Conservation (phyloP, 2,888 invertebrate genomes). For the Polietes domitor region DNA sequence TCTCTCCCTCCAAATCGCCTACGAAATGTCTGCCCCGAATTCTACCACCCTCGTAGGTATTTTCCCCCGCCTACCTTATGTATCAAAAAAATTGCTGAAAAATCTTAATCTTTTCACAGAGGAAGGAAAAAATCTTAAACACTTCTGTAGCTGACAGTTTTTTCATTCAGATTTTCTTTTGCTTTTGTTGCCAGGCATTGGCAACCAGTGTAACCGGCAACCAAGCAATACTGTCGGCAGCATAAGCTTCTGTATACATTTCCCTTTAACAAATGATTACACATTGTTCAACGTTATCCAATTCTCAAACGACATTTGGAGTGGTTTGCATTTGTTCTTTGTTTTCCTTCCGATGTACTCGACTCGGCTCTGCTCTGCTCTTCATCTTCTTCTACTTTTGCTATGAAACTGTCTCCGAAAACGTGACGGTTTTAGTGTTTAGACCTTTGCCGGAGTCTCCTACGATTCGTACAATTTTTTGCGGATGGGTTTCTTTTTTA, state of each 20-base stretch:
- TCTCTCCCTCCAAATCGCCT: no score
- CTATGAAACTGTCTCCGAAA: slow-evolving; percentile 46
- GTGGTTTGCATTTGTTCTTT: slow-evolving; percentile 41
- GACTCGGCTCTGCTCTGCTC: background rate
- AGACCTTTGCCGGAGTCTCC: slow-evolving; percentile 15
- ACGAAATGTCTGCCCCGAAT: background rate
- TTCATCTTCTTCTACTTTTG: no score
- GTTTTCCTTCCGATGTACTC: slow-evolving; percentile 29
- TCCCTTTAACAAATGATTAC: slow-evolving; percentile 59
- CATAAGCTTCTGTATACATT: slow-evolving; percentile 43
- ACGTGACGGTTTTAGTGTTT: slow-evolving; percentile 62
- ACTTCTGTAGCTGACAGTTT: slow-evolving; percentile 61
- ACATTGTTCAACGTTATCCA: slow-evolving; percentile 59
- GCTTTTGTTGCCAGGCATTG: background rate
- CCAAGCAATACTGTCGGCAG: slow-evolving; percentile 11
- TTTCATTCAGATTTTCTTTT: slow-evolving; percentile 16
- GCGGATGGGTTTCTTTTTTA: background rate
- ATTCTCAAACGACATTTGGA: slow-evolving; percentile 36
- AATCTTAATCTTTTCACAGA: slow-evolving; percentile 35
- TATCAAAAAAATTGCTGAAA: background rate
- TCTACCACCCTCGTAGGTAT: background rate
- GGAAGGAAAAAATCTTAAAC: slow-evolving; percentile 44
- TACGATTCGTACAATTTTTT: slow-evolving; percentile 1
- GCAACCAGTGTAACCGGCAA: slow-evolving; percentile 2
- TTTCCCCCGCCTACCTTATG: background rate